phyloP scores from a whole-genome alignment of 2,797 vertebrate genomes.

The Ceyx erithaca region DNA sequence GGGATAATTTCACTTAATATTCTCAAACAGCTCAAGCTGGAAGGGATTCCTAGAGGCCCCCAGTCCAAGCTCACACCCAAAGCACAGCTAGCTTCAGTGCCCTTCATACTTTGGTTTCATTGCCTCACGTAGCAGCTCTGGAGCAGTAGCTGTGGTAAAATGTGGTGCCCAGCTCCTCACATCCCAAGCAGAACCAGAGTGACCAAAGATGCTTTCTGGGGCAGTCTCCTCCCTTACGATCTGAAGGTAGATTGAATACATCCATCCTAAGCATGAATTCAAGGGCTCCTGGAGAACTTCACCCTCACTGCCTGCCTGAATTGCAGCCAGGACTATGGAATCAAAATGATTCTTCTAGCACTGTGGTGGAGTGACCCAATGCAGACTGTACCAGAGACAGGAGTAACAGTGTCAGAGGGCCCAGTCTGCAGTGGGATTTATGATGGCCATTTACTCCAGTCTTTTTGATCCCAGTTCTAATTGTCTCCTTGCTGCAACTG shows the following conservation, averaged over 20 bases:
- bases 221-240: neutral
- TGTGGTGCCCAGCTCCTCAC: neutral
- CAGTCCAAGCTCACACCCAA: neutral
- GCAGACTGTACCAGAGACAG: neutral
- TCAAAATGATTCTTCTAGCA: neutral
- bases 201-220: neutral
- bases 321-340: neutral
- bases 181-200: neutral
- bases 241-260: neutral
- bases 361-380: rapidly evolving
- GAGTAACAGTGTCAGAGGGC: neutral
- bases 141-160: neutral
- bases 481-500: neutral
- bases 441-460: neutral
- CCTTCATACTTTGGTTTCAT: neutral
- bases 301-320: neutral
- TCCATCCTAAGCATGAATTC: neutral
- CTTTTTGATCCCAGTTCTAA: neutral
- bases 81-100: neutral
- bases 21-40: neutral
- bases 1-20: neutral
- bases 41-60: neutral
- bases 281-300: neutral
- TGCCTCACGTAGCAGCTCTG: neutral
- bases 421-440: neutral